Evolutionary conservation across 1,140 invertebrate genomes (phyloP).

Genomic region (Nephila pilipes): DNA sequence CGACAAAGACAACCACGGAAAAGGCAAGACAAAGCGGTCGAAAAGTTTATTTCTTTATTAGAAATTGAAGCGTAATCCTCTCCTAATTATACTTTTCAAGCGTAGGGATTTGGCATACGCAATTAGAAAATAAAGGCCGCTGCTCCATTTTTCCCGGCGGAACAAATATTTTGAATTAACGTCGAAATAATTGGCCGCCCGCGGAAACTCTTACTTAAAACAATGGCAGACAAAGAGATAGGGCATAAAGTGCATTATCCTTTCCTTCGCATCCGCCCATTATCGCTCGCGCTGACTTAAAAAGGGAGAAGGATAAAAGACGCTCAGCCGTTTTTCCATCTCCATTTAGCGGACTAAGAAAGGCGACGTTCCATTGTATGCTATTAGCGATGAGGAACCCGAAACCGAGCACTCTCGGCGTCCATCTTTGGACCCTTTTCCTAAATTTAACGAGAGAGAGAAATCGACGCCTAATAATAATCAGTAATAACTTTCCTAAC

Average conservation of each 20-base stretch:
- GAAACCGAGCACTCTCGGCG: background rate
- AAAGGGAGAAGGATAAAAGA: constrained; percentile 70
- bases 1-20: background rate
- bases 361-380: constrained; percentile 57
- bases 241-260: constrained; percentile 60
- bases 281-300: constrained; percentile 58
- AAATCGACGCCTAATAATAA: too few species aligned
- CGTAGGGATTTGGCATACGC: constrained; percentile 44
- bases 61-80: constrained; percentile 45
- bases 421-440: constrained; percentile 48
- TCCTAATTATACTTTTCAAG: constrained; percentile 64
- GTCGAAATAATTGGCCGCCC: constrained; percentile 70
- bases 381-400: constrained; percentile 25
- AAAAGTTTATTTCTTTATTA: constrained; percentile 64
- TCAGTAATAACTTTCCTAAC: too few species aligned
- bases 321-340: constrained; percentile 63
- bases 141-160: constrained; percentile 3
- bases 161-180: constrained; percentile 75
- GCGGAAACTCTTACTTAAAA: constrained; percentile 65
- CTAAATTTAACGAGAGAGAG: too few species aligned
- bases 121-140: constrained; percentile 69
- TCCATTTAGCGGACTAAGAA: constrained; percentile 54
- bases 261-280: constrained; percentile 49
- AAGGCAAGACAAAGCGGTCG: constrained; percentile 41
- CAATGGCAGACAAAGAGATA: constrained; percentile 63